Percentiles rank a stretch among this genome's conserved stretches.
Evolutionary conservation across 2,888 invertebrate genomes (phyloP).

Genomic region (Drosophila niveifrons): DNA sequence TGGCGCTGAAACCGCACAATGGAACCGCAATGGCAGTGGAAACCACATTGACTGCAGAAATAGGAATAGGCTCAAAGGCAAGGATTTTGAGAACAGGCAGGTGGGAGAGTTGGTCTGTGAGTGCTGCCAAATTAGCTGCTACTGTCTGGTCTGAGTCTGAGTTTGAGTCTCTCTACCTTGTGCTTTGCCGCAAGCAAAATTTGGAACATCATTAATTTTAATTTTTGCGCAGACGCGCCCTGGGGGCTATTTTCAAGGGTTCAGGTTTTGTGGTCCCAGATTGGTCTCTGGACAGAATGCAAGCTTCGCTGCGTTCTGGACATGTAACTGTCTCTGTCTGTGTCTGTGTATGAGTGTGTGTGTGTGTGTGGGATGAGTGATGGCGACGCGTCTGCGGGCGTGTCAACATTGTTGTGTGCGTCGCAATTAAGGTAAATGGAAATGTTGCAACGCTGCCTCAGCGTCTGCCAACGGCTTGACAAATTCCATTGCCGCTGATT

Average conservation of each 20-base stretch:
- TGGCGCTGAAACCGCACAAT: conserved; percentile 33
- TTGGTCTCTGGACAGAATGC: not conserved
- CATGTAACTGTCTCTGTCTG: conserved; percentile 18
- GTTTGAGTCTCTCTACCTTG: conserved; percentile 30
- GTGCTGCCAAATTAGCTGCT: conserved; percentile 65
- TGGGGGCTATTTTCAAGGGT: conserved; percentile 29
- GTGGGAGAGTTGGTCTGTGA: conserved; percentile 4
- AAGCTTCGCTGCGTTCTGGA: conserved; percentile 66
- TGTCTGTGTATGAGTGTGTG: not conserved
- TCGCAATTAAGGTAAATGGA: conserved; percentile 52
- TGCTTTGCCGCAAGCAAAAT: conserved; percentile 54
- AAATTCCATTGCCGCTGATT: conserved; percentile 55
- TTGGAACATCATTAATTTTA: conserved; percentile 79
- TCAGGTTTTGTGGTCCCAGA: conserved; percentile 2
- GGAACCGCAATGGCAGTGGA: conserved; percentile 42
- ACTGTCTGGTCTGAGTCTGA: conserved; percentile 60
- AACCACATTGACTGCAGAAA: conserved; percentile 15
- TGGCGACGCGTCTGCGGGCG: conserved; percentile 35
- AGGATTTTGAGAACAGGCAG: conserved; percentile 31
- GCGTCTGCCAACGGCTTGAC: conserved; percentile 35
- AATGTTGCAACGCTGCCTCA: conserved; percentile 25
- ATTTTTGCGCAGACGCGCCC: conserved; percentile 76
- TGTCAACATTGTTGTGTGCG: conserved; percentile 39
- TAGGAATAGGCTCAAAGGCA: conserved; percentile 28
- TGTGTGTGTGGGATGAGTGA: conserved; percentile 34